Evolutionary conservation across 2,888 invertebrate genomes (phyloP).

Genomic region (Drosophila vallismaia): DNA sequence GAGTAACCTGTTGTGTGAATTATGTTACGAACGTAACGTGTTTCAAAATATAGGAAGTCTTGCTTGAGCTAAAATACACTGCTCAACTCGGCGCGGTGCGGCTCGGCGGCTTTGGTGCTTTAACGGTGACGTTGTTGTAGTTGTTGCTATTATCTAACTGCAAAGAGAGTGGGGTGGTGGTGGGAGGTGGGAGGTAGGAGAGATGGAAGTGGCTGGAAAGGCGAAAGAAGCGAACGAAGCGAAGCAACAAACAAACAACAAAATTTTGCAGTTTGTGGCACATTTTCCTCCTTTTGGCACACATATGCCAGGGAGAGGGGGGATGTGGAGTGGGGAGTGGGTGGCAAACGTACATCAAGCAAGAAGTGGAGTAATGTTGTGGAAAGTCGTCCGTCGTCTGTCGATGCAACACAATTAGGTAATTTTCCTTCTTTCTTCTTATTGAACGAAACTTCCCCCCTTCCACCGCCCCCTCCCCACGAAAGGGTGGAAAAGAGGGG

Average conservation of each 20-base stretch:
- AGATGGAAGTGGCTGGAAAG: slow-evolving; percentile 14
- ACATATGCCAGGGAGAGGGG: slow-evolving; percentile 53
- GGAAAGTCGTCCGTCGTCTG: slow-evolving; percentile 56
- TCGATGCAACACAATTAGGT: slow-evolving; percentile 79
- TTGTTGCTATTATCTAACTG: slow-evolving; percentile 71
- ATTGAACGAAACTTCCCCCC: slow-evolving; percentile 47
- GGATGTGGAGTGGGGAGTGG: slow-evolving; percentile 3
- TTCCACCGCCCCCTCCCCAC: slow-evolving; percentile 3
- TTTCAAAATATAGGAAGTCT: slow-evolving; percentile 83
- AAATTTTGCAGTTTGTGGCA: slow-evolving; percentile 70
- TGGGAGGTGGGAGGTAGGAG: neutral
- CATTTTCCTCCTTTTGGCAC: slow-evolving; percentile 75
- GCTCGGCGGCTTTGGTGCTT: slow-evolving; percentile 47
- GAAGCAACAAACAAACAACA: slow-evolving; percentile 56
- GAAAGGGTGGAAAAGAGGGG: slow-evolving; percentile 12
- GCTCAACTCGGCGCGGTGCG: slow-evolving; percentile 24
- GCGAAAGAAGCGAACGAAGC: slow-evolving; percentile 61
- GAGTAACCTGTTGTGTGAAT: slow-evolving; percentile 81
- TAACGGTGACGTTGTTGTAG: slow-evolving; percentile 63
- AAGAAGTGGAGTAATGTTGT: slow-evolving; percentile 70
- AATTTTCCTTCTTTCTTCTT: slow-evolving; percentile 75
- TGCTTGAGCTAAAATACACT: slow-evolving; percentile 75
- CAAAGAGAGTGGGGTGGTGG: slow-evolving; percentile 2
- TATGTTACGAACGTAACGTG: slow-evolving; percentile 83
- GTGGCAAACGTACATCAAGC: slow-evolving; percentile 34